These are phyloP conservation scores for Saturnia japonica DNA, from an alignment of 2,888 invertebrate genomes.

Conservation along the genomic window DNA sequence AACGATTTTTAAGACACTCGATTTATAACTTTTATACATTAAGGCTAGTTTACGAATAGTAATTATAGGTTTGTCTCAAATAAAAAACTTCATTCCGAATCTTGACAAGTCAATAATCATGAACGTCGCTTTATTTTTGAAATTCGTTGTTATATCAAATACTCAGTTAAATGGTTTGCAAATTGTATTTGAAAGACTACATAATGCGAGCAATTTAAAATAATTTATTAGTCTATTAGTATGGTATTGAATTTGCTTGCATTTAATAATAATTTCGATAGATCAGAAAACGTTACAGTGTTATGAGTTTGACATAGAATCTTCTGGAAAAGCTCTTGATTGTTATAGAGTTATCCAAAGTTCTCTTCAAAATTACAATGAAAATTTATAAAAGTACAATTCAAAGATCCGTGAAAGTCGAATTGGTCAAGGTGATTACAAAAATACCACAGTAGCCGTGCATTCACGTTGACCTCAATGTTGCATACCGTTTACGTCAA, in stretches of 20 bases:
- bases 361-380: not conserved
- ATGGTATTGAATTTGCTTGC: no score
- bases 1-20: not conserved
- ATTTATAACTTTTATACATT: not conserved
- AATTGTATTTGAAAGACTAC: not conserved
- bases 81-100: not conserved
- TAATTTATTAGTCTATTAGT: no score
- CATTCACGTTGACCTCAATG: not conserved
- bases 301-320: not conserved
- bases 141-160: not conserved
- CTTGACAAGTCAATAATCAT: not conserved
- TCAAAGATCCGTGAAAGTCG: not conserved
- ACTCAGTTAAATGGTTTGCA: no score
- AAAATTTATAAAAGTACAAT: not conserved
- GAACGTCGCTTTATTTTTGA: not conserved
- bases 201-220: not conserved
- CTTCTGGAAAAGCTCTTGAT: not conserved
- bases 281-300: not conserved
- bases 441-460: not conserved
- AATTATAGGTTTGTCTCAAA: constrained; percentile 4
- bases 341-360: not conserved
- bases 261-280: not conserved
- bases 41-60: not conserved
- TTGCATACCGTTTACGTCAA: constrained; percentile 21
- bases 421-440: not conserved